phyloP scores from a whole-genome alignment of 1,140 invertebrate genomes.

The Philaenus spumarius region DNA sequence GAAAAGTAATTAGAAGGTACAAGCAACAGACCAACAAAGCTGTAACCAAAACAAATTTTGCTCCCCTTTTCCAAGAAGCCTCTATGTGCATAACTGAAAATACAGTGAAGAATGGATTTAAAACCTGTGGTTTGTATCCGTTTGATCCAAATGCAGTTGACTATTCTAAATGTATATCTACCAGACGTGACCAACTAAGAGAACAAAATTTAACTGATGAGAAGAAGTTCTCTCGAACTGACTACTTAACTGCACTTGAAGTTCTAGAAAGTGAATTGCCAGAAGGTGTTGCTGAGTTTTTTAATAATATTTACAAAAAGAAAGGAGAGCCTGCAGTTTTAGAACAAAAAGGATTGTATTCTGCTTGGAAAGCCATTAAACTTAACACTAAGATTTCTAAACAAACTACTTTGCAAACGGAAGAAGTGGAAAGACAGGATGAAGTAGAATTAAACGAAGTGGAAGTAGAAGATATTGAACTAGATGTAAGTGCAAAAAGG shows the following conservation, averaged over 20 bases:
- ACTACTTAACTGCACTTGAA: neutral
- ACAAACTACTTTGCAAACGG: neutral
- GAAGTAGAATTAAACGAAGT: neutral
- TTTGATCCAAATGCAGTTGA: neutral
- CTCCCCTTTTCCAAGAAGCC: neutral
- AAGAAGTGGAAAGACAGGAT: neutral
- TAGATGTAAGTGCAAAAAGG: neutral
- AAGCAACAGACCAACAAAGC: too few species aligned
- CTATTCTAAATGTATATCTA: neutral
- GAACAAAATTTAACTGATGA: neutral
- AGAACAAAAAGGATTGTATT: too few species aligned
- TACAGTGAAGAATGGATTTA: too few species aligned
- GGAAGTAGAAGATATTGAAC: neutral
- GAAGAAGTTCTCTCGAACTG: neutral
- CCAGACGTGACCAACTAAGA: neutral
- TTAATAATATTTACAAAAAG: neutral
- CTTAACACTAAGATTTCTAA: neutral
- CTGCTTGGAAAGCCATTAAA: conserved; percentile 1
- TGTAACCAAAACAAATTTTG: neutral
- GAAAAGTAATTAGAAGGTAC: neutral
- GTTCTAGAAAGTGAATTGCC: neutral
- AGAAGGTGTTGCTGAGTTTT: too few species aligned
- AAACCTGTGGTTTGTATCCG: neutral
- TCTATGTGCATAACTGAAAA: neutral
- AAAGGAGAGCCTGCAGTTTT: neutral